Base-by-base conservation (phyloP, 1,140 invertebrate species). In the Lepidurus arcticus region DNA sequence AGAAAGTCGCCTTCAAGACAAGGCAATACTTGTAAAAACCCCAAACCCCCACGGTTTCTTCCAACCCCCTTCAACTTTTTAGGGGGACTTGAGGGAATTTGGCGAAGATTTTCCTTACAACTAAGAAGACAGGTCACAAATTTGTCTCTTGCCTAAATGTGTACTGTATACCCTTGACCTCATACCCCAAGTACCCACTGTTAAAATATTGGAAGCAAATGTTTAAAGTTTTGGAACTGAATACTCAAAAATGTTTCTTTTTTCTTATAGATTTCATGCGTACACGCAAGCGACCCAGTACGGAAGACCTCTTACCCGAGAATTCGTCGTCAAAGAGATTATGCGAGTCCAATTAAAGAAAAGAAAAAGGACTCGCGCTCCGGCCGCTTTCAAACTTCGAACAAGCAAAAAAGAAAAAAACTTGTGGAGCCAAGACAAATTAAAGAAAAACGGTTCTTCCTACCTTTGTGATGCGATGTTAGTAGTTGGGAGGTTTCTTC, bases 381-480 rank as follows among this genome's bases (percentile, higher is more conserved):
- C 16, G 21, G 21, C 7, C 53, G 21, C 16, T 21, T 21, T 13
- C 16, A 13, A 65, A 65, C 53, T 13, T 65, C 21, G 53, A 65
- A 65, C 13, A 65, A 65, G 53, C 53, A 65, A 13, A 65, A 65
- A 21, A 65, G 21, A 65, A 65, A 9, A 65, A 65, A 65, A 65
- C 16, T n/a, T n/a, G 16, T 21, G 21, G 53, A 65, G 53, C 53
- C 53, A 65, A 65, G 53, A 65, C 7, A n/a, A 13, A 65, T 65
- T 65, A n/a, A 13, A 16, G 21, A 21, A 65, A 13, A 65, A 65
- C 53, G 53, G 53, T 65, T 65, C 53, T 65, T 65, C 53, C 53
- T 65, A 65, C 53, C 16, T 65, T 65, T 65, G 53, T 65, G 53
- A 65, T 65, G 8, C 16, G 16, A n/a, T 65, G 53, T 65, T 65